phyloP scores from a whole-genome alignment of 2,797 vertebrate genomes.

The Galaxias olidus region DNA sequence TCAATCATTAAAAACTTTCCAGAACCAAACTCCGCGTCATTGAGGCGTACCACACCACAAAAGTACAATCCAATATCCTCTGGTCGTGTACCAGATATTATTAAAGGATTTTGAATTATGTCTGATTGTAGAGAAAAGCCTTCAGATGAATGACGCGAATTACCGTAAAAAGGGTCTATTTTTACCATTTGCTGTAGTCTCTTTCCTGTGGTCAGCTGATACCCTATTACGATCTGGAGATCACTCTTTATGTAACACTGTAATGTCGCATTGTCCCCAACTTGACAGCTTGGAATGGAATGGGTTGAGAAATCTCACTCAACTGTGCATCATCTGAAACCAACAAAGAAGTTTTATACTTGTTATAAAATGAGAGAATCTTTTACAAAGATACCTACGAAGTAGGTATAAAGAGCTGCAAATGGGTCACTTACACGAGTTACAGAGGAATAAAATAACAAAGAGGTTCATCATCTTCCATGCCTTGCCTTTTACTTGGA shows the following conservation, averaged over 20 bases:
- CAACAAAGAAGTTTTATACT: not conserved
- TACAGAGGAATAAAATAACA: not conserved
- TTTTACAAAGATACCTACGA: too few relatives aligned
- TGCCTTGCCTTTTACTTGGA: not conserved
- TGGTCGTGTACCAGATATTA: constrained; percentile 5
- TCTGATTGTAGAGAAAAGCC: not conserved
- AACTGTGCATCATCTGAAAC: constrained; percentile 9
- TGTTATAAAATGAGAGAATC: not conserved
- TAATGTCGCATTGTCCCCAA: constrained; percentile 16
- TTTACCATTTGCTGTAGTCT: not conserved
- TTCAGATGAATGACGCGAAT: not conserved
- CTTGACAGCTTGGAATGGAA: not conserved
- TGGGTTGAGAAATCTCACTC: not conserved
- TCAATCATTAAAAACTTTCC: constrained; percentile 12
- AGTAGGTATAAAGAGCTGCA: not conserved
- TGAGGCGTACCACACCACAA: constrained; percentile 3
- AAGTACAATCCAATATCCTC: constrained; percentile 13
- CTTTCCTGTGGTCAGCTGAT: constrained; percentile 12
- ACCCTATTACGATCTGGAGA: constrained; percentile 14
- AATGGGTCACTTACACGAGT: not conserved
- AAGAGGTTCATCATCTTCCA: not conserved
- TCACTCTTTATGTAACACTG: not conserved
- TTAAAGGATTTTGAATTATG: constrained; percentile 4
- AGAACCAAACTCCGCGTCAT: constrained; percentile 7
- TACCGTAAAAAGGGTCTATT: not conserved